Evolutionary conservation across 2,888 invertebrate genomes (phyloP).

Genomic region (Callyntrura sp.): DNA sequence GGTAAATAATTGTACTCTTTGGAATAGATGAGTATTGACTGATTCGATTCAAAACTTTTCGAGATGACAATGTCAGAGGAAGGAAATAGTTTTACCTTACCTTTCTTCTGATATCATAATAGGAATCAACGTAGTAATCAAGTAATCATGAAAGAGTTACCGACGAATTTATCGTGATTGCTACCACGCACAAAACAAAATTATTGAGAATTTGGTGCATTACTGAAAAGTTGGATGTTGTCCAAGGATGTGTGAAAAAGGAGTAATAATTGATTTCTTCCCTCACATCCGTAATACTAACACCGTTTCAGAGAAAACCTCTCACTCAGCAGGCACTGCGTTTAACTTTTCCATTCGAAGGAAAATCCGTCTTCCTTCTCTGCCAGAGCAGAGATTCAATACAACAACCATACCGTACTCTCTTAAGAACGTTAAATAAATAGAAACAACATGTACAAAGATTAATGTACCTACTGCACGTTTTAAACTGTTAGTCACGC

Average conservation of each 20-base stretch:
- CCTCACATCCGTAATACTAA: too few relatives aligned
- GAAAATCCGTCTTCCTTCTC: too few relatives aligned
- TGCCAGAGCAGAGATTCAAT: too few relatives aligned
- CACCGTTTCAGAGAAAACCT: too few relatives aligned
- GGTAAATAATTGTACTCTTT: conserved; percentile 35
- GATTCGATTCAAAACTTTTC: conserved; percentile 57
- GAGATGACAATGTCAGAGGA: not conserved
- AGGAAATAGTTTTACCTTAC: conserved; percentile 24
- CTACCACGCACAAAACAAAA: conserved; percentile 1
- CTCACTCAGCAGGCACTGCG: not conserved
- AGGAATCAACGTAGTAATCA: not conserved
- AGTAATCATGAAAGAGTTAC: not conserved
- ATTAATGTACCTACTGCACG: too few relatives aligned
- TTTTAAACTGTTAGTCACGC: too few relatives aligned
- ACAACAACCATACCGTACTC: too few relatives aligned
- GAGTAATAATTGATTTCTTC: not conserved
- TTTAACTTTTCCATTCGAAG: too few relatives aligned
- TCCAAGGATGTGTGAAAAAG: conserved; percentile 14
- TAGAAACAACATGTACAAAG: too few relatives aligned
- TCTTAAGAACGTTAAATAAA: too few relatives aligned
- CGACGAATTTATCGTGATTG: not conserved
- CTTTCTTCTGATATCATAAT: not conserved
- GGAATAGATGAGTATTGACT: conserved; percentile 35
- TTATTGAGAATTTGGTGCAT: not conserved
- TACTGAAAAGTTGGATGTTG: not conserved